A percentile compares a stretch with the other conserved stretches of the same genome.
Evolutionary conservation across 2,888 invertebrate species (phyloP).

Genomic region (Latrodectus elegans): DNA sequence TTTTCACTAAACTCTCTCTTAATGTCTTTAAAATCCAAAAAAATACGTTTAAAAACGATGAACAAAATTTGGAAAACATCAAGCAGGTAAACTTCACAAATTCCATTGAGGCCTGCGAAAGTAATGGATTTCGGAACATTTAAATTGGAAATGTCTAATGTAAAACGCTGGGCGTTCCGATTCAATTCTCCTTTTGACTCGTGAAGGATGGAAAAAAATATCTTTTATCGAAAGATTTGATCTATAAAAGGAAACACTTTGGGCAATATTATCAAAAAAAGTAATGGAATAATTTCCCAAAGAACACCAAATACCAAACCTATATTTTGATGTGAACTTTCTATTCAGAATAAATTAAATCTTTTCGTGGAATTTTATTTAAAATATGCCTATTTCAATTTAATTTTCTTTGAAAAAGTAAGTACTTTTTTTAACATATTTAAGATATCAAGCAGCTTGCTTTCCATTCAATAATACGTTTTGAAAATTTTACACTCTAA

Average conservation of each 20-base stretch:
- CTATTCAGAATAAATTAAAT: too few species aligned
- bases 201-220: not conserved
- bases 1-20: constrained; percentile 29
- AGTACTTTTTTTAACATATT: too few species aligned
- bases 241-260: constrained; percentile 36
- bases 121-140: constrained; percentile 57
- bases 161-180: constrained; percentile 18
- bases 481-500: too few species aligned
- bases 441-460: too few species aligned
- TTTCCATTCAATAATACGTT: too few species aligned
- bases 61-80: constrained; percentile 21
- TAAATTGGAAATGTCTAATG: constrained; percentile 55
- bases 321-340: too few species aligned
- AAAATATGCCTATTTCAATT: too few species aligned
- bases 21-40: constrained; percentile 51
- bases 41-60: not conserved
- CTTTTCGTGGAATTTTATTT: too few species aligned
- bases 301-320: not conserved
- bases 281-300: constrained; percentile 39
- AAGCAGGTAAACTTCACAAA: constrained; percentile 36
- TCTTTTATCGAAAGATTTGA: not conserved
- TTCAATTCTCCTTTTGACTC: constrained; percentile 36
- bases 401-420: too few species aligned
- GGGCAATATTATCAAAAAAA: not conserved
- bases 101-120: constrained; percentile 26